Percentiles rank a stretch among this genome's conserved stretches.
These are phyloP conservation scores for Pristionchus mayeri DNA, from an alignment of 2,888 invertebrate genomes.

Conservation along the genomic window DNA sequence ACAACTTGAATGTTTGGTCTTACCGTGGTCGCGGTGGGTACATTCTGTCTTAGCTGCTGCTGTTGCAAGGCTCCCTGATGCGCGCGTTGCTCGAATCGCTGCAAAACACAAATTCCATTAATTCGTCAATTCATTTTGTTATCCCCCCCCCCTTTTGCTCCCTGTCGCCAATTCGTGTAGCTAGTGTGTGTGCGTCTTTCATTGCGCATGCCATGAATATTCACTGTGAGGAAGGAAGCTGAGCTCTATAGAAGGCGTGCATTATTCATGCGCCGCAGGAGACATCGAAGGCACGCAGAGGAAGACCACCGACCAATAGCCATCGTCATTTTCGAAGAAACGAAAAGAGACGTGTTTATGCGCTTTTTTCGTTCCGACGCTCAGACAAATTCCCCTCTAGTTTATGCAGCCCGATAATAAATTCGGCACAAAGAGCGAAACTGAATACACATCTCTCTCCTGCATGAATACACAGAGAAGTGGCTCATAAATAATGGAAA, in stretches of 20 bases:
- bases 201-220: constrained; percentile 32
- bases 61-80: background rate
- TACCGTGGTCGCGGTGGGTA: too few relatives aligned
- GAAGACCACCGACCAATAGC: background rate
- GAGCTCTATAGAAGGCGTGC: background rate
- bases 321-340: background rate
- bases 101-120: background rate
- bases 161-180: background rate
- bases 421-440: background rate
- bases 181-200: background rate
- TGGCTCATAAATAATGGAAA: constrained; percentile 10
- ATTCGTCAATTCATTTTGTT: too few relatives aligned
- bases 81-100: background rate
- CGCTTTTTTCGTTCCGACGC: background rate
- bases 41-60: background rate
- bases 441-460: background rate
- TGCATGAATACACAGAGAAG: background rate
- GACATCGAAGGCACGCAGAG: too few relatives aligned
- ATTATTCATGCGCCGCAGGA: constrained; percentile 15
- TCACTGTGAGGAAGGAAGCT: background rate
- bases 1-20: too few relatives aligned
- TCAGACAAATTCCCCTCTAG: background rate
- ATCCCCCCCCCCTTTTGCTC: background rate
- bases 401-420: background rate
- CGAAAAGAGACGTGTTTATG: background rate